phyloP scores from a whole-genome alignment of 2,797 vertebrate species.

The Galaxias olidus region DNA sequence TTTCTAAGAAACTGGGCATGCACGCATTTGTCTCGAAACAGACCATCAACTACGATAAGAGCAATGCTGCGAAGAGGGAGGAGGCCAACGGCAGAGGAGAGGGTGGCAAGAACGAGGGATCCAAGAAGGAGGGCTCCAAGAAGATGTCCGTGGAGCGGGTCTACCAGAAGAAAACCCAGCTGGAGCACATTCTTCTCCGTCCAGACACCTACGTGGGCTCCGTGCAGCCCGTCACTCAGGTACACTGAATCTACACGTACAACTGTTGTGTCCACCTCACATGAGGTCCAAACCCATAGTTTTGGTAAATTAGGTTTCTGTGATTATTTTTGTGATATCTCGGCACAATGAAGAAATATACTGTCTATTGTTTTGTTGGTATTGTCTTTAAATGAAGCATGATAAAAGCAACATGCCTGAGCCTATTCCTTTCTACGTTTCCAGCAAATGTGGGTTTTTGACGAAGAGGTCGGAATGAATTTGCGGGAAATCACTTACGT shows the following conservation, averaged over 20 bases:
- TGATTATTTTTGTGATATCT: no score
- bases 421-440: conserved; percentile 40
- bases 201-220: conserved; percentile 97
- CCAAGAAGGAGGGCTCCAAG: conserved; percentile 90
- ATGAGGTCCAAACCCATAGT: no score
- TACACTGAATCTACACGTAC: conserved; percentile 40
- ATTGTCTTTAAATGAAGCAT: no score
- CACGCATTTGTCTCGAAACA: conserved; percentile 52
- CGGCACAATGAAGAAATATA: no score
- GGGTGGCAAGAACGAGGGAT: conserved; percentile 78
- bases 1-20: conserved; percentile 21
- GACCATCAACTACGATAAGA: conserved; percentile 86
- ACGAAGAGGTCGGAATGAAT: conserved; percentile 97
- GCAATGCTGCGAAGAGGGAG: conserved; percentile 84
- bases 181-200: conserved; percentile 97
- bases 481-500: conserved; percentile 95
- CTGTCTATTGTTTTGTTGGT: no score
- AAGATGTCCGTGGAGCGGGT: conserved; percentile 96
- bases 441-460: conserved; percentile 98
- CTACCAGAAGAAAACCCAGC: conserved; percentile 98
- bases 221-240: conserved; percentile 94
- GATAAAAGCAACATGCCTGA: no score
- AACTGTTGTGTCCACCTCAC: neutral
- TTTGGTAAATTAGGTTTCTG: no score
- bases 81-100: conserved; percentile 80